These are phyloP conservation scores for Nemoura dubitans DNA, from an alignment of 2,888 invertebrate species.

Conservation along the genomic window DNA sequence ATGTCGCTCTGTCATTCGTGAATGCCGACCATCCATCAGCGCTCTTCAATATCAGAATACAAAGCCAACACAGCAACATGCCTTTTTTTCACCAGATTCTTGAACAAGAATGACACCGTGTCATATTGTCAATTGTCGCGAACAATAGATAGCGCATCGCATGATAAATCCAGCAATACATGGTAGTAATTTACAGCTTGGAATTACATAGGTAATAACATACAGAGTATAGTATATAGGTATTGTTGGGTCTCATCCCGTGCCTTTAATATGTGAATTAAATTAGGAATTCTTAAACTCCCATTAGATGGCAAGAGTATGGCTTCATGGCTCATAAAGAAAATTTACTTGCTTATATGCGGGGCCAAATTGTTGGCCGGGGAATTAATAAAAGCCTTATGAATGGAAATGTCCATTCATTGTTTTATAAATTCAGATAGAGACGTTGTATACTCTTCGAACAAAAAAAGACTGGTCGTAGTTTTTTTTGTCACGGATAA, in stretches of 20 bases:
- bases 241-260: background rate
- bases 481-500: constrained; percentile 32
- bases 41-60: constrained; percentile 16
- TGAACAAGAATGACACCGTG: background rate
- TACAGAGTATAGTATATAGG: background rate
- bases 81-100: background rate
- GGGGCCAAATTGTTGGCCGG: constrained; percentile 23
- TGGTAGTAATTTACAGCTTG: background rate
- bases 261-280: background rate
- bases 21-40: constrained; percentile 26
- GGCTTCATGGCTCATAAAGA: constrained; percentile 12
- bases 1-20: constrained; percentile 28
- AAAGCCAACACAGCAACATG: background rate
- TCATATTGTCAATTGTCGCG: constrained; percentile 31
- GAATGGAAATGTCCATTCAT: constrained; percentile 38
- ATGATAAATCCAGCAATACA: background rate
- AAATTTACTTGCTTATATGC: background rate
- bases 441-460: constrained; percentile 22
- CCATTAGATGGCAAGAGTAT: background rate
- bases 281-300: constrained; percentile 29
- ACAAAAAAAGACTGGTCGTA: constrained; percentile 30
- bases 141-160: constrained; percentile 10
- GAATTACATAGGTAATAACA: background rate
- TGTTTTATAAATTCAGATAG: constrained; percentile 38
- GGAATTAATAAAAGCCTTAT: constrained; percentile 39